These are phyloP conservation scores for Diachrysia chrysitis DNA, from an alignment of 2,888 invertebrate genomes.

Conservation along the genomic window DNA sequence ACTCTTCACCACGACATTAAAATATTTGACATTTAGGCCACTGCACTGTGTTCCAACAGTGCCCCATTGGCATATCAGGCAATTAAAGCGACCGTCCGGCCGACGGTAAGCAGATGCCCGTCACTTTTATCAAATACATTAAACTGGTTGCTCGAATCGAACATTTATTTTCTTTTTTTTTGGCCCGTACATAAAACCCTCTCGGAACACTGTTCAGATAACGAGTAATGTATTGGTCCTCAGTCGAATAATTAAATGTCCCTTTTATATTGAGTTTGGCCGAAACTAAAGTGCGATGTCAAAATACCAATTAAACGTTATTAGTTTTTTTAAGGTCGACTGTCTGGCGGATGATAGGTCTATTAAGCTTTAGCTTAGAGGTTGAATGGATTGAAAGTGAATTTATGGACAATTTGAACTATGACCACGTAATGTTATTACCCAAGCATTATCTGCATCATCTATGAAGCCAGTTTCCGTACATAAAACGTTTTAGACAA, in stretches of 20 bases:
- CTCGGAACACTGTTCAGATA: constrained; percentile 77
- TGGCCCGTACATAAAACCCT: constrained; percentile 77
- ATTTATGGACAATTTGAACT: neutral
- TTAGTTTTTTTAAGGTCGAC: constrained; percentile 51
- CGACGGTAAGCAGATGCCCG: constrained; percentile 86
- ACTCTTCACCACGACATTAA: constrained; percentile 55
- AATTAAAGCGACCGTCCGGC: constrained; percentile 81
- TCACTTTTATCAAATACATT: constrained; percentile 89
- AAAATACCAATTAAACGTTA: constrained; percentile 77
- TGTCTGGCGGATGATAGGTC: constrained; percentile 15
- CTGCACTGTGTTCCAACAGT: constrained; percentile 63
- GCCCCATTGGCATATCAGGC: constrained; percentile 82
- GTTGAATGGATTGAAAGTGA: constrained; percentile 5
- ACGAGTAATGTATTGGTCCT: constrained; percentile 84
- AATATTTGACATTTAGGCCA: constrained; percentile 73
- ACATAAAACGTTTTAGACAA: constrained; percentile 2
- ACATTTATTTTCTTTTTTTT: constrained; percentile 80
- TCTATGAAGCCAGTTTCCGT: constrained; percentile 8
- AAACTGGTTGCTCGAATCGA: constrained; percentile 84
- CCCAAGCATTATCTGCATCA: neutral
- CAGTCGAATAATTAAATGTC: constrained; percentile 84
- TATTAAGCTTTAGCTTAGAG: constrained; percentile 21
- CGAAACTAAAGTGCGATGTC: constrained; percentile 72
- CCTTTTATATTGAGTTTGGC: constrained; percentile 74
- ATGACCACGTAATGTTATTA: neutral